phyloP scores from a whole-genome alignment of 2,113 vertebrate species.

The Formicarius rufipectus region DNA sequence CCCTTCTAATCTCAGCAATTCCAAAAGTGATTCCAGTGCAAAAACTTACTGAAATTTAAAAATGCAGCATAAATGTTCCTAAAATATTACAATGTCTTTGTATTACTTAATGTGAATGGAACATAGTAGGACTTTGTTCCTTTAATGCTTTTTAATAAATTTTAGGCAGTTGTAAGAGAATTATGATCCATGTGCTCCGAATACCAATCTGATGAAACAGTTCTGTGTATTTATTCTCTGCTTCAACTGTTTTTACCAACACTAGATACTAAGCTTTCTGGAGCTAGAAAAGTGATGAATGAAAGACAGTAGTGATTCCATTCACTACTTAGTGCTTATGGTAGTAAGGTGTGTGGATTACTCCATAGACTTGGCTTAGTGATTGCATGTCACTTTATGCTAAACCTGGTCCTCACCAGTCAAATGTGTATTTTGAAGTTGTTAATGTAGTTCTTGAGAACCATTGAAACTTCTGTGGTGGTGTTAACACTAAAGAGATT shows the following conservation, averaged over 20 bases:
- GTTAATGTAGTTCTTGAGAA: neutral
- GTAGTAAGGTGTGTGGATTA: neutral
- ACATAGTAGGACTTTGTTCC: neutral
- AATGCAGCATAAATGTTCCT: neutral
- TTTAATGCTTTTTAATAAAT: neutral
- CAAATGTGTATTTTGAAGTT: neutral
- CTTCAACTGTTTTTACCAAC: neutral
- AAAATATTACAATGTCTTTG: neutral
- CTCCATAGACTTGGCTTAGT: neutral
- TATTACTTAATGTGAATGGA: neutral
- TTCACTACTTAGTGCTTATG: neutral
- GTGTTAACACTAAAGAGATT: neutral
- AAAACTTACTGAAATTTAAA: neutral
- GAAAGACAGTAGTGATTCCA: neutral
- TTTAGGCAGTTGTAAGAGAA: neutral
- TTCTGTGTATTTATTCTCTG: neutral
- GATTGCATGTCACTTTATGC: neutral
- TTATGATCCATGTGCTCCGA: neutral
- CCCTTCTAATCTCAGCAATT: neutral
- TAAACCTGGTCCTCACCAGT: neutral
- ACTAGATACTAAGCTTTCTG: neutral
- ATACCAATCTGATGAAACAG: neutral
- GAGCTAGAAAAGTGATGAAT: neutral
- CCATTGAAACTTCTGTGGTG: neutral
- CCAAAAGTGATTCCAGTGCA: neutral